Evolutionary conservation across 1,140 invertebrate genomes (phyloP).

Genomic region (Orchesella cincta): DNA sequence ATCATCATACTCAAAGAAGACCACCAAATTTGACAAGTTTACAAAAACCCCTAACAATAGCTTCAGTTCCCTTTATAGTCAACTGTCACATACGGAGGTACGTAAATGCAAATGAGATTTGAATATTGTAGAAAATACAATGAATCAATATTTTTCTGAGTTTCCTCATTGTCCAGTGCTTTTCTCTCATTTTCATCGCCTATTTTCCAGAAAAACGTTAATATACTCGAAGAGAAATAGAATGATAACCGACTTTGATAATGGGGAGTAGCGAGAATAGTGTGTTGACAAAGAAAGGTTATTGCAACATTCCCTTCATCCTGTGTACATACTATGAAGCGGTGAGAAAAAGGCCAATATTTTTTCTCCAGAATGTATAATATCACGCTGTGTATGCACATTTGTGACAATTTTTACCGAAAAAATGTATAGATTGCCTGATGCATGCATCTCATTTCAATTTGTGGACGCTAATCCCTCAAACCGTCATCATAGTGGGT

Average conservation of each 20-base stretch:
- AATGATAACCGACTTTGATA: not conserved
- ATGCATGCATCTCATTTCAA: not conserved
- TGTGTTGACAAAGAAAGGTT: not conserved
- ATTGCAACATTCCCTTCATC: not conserved
- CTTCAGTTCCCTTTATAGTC: not conserved
- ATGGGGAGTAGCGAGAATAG: not conserved
- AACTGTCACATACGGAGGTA: not conserved
- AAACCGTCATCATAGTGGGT: not conserved
- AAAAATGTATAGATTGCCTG: not conserved
- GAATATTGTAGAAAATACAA: not conserved
- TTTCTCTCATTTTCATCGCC: conserved; percentile 5
- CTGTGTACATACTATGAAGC: not conserved
- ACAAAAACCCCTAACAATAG: no score
- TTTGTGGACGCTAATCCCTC: conserved; percentile 25
- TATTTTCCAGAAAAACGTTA: not conserved
- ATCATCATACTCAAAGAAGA: not conserved
- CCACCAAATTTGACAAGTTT: conserved; percentile 1
- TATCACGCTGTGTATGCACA: not conserved
- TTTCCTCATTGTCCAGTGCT: not conserved
- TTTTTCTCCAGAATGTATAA: not conserved
- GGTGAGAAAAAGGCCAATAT: not conserved
- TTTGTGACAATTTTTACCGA: not conserved
- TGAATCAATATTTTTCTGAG: not conserved
- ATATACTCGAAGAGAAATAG: not conserved
- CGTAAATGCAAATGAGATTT: conserved; percentile 7